These are phyloP conservation scores for Merodon equestris DNA, from an alignment of 2,888 invertebrate genomes.

Conservation along the genomic window DNA sequence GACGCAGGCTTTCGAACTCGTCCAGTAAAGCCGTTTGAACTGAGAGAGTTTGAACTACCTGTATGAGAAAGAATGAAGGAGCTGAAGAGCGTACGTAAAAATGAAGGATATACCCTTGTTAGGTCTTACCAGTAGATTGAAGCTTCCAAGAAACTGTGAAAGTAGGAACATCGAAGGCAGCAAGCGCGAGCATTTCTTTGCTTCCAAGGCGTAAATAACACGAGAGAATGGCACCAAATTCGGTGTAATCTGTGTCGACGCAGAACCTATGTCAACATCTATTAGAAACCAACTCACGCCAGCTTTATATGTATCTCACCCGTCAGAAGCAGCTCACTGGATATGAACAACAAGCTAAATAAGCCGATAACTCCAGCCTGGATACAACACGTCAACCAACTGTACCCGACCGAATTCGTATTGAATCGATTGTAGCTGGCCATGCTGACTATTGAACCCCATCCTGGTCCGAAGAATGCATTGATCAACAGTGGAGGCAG, in stretches of 20 bases:
- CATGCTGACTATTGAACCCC: constrained; percentile 90
- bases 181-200: too few species aligned
- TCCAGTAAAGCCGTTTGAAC: constrained; percentile 74
- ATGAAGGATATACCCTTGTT: background rate
- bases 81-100: too few species aligned
- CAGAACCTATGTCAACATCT: too few species aligned
- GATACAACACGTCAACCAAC: constrained; percentile 73
- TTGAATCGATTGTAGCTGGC: constrained; percentile 89
- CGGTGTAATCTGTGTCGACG: too few species aligned
- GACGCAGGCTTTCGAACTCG: constrained; percentile 73
- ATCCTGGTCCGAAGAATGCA: constrained; percentile 89
- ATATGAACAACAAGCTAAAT: constrained; percentile 82
- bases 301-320: too few species aligned
- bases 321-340: too few species aligned
- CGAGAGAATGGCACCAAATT: too few species aligned
- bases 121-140: background rate
- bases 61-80: background rate
- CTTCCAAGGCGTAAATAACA: too few species aligned
- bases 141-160: too few species aligned
- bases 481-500: constrained; percentile 18
- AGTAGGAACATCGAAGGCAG: too few species aligned
- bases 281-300: too few species aligned
- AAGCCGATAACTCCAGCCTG: constrained; percentile 72
- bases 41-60: constrained; percentile 75
- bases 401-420: constrained; percentile 82